Conservation (phyloP, 37 sponge, comb jelly and placozoan genomes). For the Cladorhizidae sp. region DNA sequence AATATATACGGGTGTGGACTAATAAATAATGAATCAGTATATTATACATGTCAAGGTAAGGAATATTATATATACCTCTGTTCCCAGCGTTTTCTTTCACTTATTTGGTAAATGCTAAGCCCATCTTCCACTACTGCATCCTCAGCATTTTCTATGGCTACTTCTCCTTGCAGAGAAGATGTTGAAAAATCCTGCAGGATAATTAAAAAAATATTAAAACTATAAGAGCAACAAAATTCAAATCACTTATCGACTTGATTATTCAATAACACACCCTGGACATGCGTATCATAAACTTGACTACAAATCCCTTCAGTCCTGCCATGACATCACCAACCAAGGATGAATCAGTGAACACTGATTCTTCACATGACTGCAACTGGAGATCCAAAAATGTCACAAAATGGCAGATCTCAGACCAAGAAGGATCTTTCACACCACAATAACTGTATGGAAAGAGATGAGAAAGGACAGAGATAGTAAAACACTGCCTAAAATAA, state of each 20-base stretch:
- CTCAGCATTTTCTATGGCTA: not conserved
- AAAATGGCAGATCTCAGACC: constrained; percentile 84
- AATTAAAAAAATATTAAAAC: not conserved
- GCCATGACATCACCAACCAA: constrained; percentile 49
- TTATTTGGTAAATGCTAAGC: constrained; percentile 51
- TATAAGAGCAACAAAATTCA: not conserved
- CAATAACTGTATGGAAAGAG: constrained; percentile 29
- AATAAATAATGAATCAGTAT: not conserved
- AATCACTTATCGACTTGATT: not conserved
- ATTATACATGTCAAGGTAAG: not conserved
- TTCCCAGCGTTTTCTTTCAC: constrained; percentile 61
- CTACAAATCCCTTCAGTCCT: constrained; percentile 90
- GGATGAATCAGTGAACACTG: constrained; percentile 59
- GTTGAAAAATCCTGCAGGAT: constrained; percentile 79
- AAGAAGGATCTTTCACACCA: constrained; percentile 75
- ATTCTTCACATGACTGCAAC: constrained; percentile 69
- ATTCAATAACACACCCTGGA: constrained; percentile 49
- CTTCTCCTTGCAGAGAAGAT: constrained; percentile 71
- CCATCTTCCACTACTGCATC: constrained; percentile 4
- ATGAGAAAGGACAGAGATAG: not conserved
- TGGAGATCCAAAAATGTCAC: constrained; percentile 84
- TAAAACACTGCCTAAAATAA: not conserved
- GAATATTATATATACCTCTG: constrained; percentile 35
- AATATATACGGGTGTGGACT: constrained; percentile 95
- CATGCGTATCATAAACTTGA: constrained; percentile 93